Evolutionary conservation across 2,888 invertebrate species (phyloP), one percentile per base, ranked within the genome.

Genomic region (Sipha maydis): DNA sequence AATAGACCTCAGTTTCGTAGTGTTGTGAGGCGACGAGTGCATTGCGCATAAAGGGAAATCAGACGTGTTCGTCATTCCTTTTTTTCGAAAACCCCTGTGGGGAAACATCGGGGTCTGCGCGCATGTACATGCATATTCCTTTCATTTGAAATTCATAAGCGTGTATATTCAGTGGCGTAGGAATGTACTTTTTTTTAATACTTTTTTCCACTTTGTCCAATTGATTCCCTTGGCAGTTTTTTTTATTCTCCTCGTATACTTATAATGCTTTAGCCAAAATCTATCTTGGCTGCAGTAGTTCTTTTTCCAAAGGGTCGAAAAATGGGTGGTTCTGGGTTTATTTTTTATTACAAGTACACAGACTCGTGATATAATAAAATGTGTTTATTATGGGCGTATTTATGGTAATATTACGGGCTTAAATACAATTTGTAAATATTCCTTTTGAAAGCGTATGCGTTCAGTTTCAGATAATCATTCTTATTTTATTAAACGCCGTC

Each of bases 191-290:
- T 67, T 79, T 84, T 73, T 86, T 88, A 88, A 88, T 88, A 82
- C 75, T 82, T 25, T 88, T 88, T 88, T 88, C 82, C 88, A 88
- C 88, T 88, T 73, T 88, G 80, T 80, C 80, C 80, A 75, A 88
- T 88, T 88, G 88, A 88, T 88, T 88, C 69, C 67, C 76, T n/a
- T 28, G 61, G 71, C 17, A 28, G 67, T 88, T 80, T 82, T 86
- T 56, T 79, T 56, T 79, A 75, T 31, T 79, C 25, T 67, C 21
- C 25, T 75, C 21, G 34, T 86, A 61, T 84, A 88, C 82, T 76
- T 61, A 41, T 61, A 75, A 86, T 5, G 34, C 71, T 41, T 28
- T 38, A 69, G 19, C 25, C 5, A 67, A 19, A 8, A 14, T 38
- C 19, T 67, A 76, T 76, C 48, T 85, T 28, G 84, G 41, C 85